Conservation (phyloP, 2,113 vertebrate species). For the rabbit (Oryctolagus cuniculus) region DNA sequence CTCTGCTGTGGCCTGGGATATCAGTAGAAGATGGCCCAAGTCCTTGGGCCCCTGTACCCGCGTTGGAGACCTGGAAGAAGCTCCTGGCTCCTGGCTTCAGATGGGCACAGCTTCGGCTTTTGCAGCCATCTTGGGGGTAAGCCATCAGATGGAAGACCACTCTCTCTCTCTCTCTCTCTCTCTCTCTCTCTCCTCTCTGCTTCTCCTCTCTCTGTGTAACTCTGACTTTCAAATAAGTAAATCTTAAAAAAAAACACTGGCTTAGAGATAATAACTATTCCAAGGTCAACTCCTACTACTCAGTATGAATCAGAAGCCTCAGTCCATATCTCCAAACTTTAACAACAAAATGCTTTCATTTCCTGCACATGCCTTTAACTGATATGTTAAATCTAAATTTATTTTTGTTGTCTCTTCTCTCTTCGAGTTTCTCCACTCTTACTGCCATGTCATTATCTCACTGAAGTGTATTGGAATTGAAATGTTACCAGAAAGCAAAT, state of each 20-base stretch:
- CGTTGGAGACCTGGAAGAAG: no score
- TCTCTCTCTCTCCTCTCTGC: no score
- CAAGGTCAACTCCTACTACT: not conserved
- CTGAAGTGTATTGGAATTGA: not conserved
- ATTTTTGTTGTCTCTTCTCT: not conserved
- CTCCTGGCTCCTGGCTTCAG: no score
- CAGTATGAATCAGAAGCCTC: not conserved
- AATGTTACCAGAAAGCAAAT: not conserved
- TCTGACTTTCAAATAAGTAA: no score
- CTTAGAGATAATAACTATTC: not conserved
- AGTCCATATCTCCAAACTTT: not conserved
- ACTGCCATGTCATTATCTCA: not conserved
- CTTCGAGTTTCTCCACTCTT: not conserved
- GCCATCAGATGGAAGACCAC: no score
- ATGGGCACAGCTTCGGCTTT: no score
- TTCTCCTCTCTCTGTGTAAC: no score
- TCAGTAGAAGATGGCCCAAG: no score
- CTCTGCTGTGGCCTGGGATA: no score
- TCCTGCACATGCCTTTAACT: not conserved
- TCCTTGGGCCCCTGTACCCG: no score
- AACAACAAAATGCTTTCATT: not conserved
- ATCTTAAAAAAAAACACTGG: not conserved
- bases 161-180: no score
- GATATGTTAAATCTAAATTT: not conserved
- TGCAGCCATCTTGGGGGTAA: no score